Evolutionary conservation across 2,888 invertebrate genomes (phyloP), one percentile per base, ranked within the genome.

Genomic region (Capitulum mitella): DNA sequence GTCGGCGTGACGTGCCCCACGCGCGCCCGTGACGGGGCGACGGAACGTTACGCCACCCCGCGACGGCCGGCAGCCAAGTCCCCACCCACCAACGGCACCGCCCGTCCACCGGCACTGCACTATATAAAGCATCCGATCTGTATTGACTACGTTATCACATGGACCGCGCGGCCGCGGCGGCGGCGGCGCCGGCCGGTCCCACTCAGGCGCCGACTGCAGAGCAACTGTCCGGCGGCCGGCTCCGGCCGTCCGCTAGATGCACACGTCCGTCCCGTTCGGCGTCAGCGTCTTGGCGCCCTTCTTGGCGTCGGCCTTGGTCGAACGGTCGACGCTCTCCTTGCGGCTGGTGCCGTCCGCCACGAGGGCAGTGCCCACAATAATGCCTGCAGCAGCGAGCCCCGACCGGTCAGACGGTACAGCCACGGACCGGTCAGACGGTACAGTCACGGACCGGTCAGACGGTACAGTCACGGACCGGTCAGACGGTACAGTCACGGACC

Each of bases 121-220:
- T 40, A 58, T 29, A 70, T 70, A 70, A 70, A 70, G 70, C 70
- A 70, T 70, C 40, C 70, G 40, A 14, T 26, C 26, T 70, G 70
- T 70, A 70, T 70, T 37, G 70, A 70, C 70, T 70, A 40, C 70
- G 22, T 37, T 70, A 70, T 70, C 70, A 70, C 70, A 70, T 64
- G 37, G 6, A 16, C 37, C 34, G 34, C 34, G 64, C 64, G 34
- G 10, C n/a, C 19, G 16, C 19, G 10, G 46, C 51, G 19, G 8
- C 22, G 19, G 51, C 51, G 19, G 19, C 19, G 12, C 51, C 12
- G 51, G 51, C 46, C 10, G n/a, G n/a, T n/a, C n/a, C n/a, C n/a
- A n/a, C n/a, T n/a, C n/a, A n/a, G n/a, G n/a, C n/a, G n/a, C n/a
- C n/a, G n/a, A n/a, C n/a, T n/a, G n/a, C n/a, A n/a, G n/a, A n/a